These are phyloP conservation scores for Ictalurus punctatus DNA, from an alignment of 2,113 vertebrate species.

Conservation along the genomic window DNA sequence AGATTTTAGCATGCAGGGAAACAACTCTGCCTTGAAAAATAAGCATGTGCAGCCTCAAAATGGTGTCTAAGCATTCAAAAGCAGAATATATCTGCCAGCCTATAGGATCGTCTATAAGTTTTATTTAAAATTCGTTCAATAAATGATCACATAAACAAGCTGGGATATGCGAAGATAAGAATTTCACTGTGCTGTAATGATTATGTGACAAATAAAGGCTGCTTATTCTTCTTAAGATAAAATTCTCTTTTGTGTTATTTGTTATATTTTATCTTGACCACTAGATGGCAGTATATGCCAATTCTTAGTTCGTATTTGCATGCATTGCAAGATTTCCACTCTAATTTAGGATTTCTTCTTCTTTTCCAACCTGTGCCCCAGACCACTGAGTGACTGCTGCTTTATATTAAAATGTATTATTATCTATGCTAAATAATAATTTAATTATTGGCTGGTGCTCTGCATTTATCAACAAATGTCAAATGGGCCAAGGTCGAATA, in stretches of 20 bases:
- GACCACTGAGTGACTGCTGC: background rate
- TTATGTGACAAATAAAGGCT: too few species aligned
- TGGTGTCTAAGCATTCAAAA: background rate
- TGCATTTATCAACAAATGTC: background rate
- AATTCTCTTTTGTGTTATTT: background rate
- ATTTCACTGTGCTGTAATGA: too few species aligned
- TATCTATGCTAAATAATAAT: too few species aligned
- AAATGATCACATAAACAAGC: background rate
- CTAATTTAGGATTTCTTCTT: background rate
- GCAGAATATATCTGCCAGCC: background rate
- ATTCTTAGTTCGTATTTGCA: background rate
- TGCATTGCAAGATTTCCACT: background rate
- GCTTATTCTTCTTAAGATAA: background rate
- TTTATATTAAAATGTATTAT: too few species aligned
- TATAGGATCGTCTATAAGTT: background rate
- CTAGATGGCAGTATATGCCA: background rate
- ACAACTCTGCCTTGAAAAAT: background rate
- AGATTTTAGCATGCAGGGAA: background rate
- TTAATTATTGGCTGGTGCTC: background rate
- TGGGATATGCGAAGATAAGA: too few species aligned
- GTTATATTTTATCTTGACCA: background rate
- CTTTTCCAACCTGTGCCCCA: background rate
- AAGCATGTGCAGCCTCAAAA: background rate
- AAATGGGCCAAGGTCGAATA: background rate
- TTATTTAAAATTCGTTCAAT: background rate